Percentiles rank a stretch among this genome's conserved stretches.
Evolutionary conservation across 2,113 vertebrate species (phyloP).

Genomic region (Malurus alboscapulatus): DNA sequence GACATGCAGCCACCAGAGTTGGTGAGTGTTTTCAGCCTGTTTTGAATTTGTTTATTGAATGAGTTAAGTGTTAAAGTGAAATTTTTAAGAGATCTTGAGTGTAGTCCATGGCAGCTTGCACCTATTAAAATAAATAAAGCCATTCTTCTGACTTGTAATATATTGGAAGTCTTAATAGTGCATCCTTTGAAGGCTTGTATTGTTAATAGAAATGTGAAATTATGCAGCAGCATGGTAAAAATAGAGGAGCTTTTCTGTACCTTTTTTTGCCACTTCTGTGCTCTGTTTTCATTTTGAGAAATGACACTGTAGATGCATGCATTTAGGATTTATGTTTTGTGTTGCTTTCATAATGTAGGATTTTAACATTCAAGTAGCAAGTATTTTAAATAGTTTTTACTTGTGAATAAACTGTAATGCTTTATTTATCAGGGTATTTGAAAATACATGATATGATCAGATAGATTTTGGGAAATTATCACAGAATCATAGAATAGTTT

Average conservation of each 20-base stretch:
- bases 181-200: neutral
- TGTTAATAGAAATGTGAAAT: neutral
- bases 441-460: neutral
- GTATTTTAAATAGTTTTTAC: neutral
- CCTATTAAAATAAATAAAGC: neutral
- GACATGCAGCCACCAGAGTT: slow-evolving; percentile 68
- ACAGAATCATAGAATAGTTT: neutral
- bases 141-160: neutral
- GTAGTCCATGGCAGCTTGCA: neutral
- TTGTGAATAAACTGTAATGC: neutral
- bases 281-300: accelerated
- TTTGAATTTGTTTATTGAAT: neutral
- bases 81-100: neutral
- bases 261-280: neutral
- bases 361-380: neutral
- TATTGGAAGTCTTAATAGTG: neutral
- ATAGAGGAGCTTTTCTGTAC: neutral
- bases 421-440: neutral
- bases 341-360: neutral
- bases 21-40: slow-evolving; percentile 20
- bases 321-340: neutral
- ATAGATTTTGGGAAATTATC: neutral
- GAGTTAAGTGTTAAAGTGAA: neutral
- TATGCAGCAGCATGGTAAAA: neutral
- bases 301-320: neutral